phyloP scores from a whole-genome alignment of 1,140 invertebrate species.

The Drosophila pseudoobscura region DNA sequence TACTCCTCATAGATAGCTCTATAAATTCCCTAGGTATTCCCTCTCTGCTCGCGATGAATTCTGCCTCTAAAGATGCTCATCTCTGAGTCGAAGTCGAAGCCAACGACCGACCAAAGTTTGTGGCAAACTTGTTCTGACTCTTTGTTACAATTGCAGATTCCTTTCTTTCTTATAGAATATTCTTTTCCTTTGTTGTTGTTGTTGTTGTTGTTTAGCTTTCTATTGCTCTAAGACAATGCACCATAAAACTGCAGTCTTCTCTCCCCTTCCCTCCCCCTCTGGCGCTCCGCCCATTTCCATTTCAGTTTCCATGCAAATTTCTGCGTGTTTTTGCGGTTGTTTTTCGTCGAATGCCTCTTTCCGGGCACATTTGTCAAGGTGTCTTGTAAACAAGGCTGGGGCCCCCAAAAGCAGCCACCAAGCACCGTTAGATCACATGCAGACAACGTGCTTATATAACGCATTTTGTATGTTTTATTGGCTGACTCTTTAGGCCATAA shows the following conservation, averaged over 20 bases:
- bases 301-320: constrained; percentile 51
- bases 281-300: constrained; percentile 45
- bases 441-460: constrained; percentile 33
- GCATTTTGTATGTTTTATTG: constrained; percentile 67
- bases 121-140: constrained; percentile 63
- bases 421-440: constrained; percentile 59
- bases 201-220: constrained; percentile 13
- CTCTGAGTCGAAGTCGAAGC: constrained; percentile 37
- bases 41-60: background rate
- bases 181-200: background rate
- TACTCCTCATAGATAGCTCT: too few species aligned
- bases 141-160: constrained; percentile 51
- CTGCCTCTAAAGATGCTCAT: background rate
- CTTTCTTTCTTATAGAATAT: constrained; percentile 26
- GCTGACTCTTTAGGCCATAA: constrained; percentile 48
- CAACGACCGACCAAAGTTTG: constrained; percentile 60
- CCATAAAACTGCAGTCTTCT: constrained; percentile 60
- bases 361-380: constrained; percentile 77
- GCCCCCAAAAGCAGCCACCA: constrained; percentile 13
- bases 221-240: constrained; percentile 60
- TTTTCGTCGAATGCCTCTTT: constrained; percentile 53
- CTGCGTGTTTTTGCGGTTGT: constrained; percentile 23
- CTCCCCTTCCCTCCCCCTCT: constrained; percentile 1
- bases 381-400: constrained; percentile 64
- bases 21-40: background rate